Percentiles rank a stretch among this genome's conserved stretches.
Conservation (phyloP, 2,888 invertebrate species). For the Trachelus troglodyta region DNA sequence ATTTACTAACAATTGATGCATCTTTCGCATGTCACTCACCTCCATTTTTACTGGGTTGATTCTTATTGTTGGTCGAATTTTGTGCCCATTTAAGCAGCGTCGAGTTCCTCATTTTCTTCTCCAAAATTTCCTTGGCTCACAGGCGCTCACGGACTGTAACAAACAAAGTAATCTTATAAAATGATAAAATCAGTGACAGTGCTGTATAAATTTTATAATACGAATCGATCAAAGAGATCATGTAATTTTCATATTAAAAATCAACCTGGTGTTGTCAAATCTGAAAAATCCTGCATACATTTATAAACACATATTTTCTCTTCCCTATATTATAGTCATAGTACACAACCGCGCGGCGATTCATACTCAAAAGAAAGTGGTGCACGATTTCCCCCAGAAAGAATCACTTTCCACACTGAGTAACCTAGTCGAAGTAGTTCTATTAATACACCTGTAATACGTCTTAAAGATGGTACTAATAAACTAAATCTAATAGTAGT, state of each 20-base stretch:
- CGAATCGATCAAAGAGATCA: background rate
- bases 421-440: background rate
- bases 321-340: background rate
- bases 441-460: background rate
- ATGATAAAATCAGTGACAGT: background rate
- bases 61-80: slow-evolving; percentile 68
- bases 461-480: background rate
- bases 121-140: background rate
- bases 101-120: slow-evolving; percentile 69
- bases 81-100: slow-evolving; percentile 71
- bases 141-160: slow-evolving; percentile 1
- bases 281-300: background rate
- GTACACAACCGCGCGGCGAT: background rate
- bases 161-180: slow-evolving; percentile 11
- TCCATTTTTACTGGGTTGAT: slow-evolving; percentile 62
- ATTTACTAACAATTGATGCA: background rate
- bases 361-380: background rate
- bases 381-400: background rate
- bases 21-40: slow-evolving; percentile 33
- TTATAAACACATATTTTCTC: background rate
- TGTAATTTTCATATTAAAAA: background rate
- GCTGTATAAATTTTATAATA: background rate
- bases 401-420: background rate
- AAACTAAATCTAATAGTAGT: background rate
- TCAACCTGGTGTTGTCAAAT: background rate